Conservation (phyloP, 2,113 vertebrate species). For the Lipotes vexillifer region DNA sequence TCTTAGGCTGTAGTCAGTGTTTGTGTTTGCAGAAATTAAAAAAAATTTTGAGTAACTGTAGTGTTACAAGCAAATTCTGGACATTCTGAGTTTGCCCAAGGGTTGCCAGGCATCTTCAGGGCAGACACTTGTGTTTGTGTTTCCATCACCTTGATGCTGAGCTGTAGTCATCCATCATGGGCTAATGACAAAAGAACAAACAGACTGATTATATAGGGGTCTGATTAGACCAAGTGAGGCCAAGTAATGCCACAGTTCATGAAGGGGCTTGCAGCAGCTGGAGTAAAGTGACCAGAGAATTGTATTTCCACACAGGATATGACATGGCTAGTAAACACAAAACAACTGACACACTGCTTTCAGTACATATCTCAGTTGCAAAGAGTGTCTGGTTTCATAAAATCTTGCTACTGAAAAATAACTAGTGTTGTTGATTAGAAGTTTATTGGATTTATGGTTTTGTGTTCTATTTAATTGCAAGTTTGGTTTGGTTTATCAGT, state of each 20-base stretch:
- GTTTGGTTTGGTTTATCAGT: neutral
- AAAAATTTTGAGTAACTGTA: neutral
- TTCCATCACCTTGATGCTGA: neutral
- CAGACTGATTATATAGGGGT: neutral
- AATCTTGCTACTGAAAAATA: neutral
- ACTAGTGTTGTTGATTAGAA: neutral
- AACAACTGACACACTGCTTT: neutral
- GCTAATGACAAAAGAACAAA: neutral
- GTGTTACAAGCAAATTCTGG: neutral
- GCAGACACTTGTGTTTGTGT: neutral
- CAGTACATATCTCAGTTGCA: neutral
- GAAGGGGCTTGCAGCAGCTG: neutral
- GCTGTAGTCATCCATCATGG: neutral
- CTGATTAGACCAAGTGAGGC: neutral
- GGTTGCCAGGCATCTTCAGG: neutral
- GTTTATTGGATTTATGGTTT: neutral
- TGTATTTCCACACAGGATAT: neutral
- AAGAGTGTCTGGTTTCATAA: neutral
- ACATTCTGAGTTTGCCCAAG: neutral
- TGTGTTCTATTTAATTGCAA: neutral
- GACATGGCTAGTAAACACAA: neutral
- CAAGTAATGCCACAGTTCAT: neutral
- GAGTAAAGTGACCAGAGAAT: neutral
- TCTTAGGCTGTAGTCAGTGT: neutral
- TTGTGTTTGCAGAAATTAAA: neutral